These are phyloP conservation scores for Falco biarmicus DNA, from an alignment of 2,797 vertebrate species.

Conservation along the genomic window DNA sequence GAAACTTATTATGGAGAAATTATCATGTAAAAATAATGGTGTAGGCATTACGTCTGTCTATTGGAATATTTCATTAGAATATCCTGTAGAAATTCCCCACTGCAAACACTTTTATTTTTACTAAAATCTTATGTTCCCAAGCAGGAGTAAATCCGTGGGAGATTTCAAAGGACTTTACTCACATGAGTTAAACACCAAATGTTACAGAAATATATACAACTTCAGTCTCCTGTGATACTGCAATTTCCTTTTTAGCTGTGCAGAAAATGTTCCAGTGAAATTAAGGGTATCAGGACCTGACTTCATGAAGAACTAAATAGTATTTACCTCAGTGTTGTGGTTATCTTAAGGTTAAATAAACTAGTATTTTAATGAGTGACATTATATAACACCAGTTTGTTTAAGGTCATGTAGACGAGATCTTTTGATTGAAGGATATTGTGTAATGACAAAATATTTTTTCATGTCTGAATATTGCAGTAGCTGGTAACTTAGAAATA, in stretches of 20 bases:
- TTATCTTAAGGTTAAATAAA: conserved; percentile 26
- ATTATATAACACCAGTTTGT: conserved; percentile 38
- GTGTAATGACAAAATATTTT: conserved; percentile 57
- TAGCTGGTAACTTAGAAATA: conserved; percentile 52
- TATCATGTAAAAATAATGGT: not conserved
- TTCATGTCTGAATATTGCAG: conserved; percentile 41
- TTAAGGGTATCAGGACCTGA: not conserved
- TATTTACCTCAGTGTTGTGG: not conserved
- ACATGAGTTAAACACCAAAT: not conserved
- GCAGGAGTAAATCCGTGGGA: not conserved
- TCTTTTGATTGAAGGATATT: conserved; percentile 29
- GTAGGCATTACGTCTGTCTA: not conserved
- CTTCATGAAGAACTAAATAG: not conserved
- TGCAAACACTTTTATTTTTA: not conserved
- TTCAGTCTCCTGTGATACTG: not conserved
- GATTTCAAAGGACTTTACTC: not conserved
- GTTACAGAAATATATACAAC: not conserved
- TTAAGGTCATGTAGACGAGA: conserved; percentile 11
- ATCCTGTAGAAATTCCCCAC: not conserved
- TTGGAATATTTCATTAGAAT: not conserved
- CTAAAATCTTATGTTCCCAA: not conserved
- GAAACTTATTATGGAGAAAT: not conserved
- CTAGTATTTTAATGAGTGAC: not conserved
- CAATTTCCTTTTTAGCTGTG: not conserved
- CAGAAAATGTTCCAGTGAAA: not conserved